phyloP scores from a whole-genome alignment of 2,113 vertebrate genomes.

The Scomber scombrus region DNA sequence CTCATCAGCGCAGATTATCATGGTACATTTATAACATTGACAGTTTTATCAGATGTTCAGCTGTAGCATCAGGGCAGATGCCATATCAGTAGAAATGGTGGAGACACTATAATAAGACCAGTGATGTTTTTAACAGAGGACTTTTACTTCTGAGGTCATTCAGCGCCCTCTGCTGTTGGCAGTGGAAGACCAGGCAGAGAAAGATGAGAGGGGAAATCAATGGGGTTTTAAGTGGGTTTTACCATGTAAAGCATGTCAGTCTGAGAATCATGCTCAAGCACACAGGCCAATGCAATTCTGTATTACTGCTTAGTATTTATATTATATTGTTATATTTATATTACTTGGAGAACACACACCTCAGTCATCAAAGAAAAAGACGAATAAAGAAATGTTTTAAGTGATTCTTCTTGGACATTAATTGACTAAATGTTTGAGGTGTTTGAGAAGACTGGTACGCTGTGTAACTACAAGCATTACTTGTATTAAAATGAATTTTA shows the following conservation, averaged over 20 bases:
- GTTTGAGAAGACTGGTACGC: no score
- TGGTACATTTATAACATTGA: no score
- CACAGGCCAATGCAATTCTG: not conserved
- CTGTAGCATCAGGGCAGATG: not conserved
- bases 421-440: no score
- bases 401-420: not conserved
- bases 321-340: not conserved
- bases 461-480: no score
- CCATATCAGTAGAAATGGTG: not conserved
- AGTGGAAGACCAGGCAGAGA: not conserved
- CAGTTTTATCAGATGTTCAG: not conserved
- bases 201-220: not conserved
- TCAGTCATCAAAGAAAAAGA: not conserved
- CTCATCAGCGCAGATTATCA: no score
- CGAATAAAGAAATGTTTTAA: not conserved
- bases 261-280: not conserved
- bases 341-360: not conserved
- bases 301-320: not conserved
- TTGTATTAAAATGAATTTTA: no score
- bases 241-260: not conserved
- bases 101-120: no score
- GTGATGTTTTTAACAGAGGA: not conserved
- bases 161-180: constrained; percentile 57
- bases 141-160: not conserved
- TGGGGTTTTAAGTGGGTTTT: constrained; percentile 13